Evolutionary conservation across 2,797 vertebrate genomes (phyloP).

Genomic region (Macrochelys suwanniensis): DNA sequence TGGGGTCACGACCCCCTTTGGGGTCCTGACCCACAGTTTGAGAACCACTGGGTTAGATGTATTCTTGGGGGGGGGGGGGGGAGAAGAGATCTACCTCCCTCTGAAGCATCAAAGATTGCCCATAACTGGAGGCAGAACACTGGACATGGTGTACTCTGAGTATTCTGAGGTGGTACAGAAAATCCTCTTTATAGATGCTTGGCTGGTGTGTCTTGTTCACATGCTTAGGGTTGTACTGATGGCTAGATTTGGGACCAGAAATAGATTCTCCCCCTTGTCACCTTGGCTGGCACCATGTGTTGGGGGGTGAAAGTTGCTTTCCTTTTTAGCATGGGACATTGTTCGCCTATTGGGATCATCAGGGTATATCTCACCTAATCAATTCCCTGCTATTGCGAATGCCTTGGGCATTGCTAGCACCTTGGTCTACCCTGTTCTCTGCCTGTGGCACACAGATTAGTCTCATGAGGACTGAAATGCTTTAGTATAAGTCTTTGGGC

Average conservation of each 20-base stretch:
- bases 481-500: too few relatives aligned
- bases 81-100: background rate
- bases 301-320: background rate
- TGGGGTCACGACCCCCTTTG: too few relatives aligned
- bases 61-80: background rate
- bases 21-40: too few relatives aligned
- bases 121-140: background rate
- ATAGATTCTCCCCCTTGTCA: background rate
- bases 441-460: background rate
- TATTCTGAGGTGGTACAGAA: background rate
- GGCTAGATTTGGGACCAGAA: background rate
- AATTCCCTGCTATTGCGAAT: background rate
- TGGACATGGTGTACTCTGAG: background rate
- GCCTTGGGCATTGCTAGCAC: too few relatives aligned
- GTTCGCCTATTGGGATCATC: background rate
- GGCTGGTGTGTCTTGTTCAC: background rate
- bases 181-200: background rate
- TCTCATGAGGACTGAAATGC: background rate
- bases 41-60: background rate
- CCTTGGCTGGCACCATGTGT: background rate
- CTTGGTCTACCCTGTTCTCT: background rate
- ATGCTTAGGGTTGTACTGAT: background rate
- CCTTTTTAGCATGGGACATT: background rate
- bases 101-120: background rate
- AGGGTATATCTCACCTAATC: background rate